Evolutionary conservation across 2,888 invertebrate species (phyloP).

Genomic region (Choristoneura rosaceana): DNA sequence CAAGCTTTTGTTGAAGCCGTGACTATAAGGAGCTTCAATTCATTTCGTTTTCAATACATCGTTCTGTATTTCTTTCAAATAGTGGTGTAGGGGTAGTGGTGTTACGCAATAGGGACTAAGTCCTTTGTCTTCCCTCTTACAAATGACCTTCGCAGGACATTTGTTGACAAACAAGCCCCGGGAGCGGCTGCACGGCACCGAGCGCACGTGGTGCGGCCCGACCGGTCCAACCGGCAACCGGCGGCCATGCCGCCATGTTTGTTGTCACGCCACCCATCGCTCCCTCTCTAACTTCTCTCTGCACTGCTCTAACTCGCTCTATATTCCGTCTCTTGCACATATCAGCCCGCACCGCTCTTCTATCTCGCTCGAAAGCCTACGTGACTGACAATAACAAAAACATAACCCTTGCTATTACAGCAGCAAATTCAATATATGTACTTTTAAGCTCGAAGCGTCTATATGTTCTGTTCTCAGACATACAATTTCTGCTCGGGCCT

Average conservation of each 20-base stretch:
- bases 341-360: constrained; percentile 46
- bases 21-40: not conserved
- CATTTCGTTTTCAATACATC: not conserved
- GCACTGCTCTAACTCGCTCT: constrained; percentile 50
- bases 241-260: constrained; percentile 75
- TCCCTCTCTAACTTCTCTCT: constrained; percentile 61
- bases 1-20: not conserved
- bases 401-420: constrained; percentile 67
- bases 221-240: constrained; percentile 81
- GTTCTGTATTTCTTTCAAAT: constrained; percentile 31
- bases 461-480: constrained; percentile 46
- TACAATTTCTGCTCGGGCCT: constrained; percentile 47
- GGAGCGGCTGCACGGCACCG: constrained; percentile 71
- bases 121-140: constrained; percentile 75
- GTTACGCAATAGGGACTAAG: constrained; percentile 61
- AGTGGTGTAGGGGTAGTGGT: constrained; percentile 45
- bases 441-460: constrained; percentile 45
- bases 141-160: constrained; percentile 80
- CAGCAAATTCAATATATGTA: constrained; percentile 51
- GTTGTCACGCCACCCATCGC: constrained; percentile 79
- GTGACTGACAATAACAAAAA: constrained; percentile 82
- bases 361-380: constrained; percentile 73
- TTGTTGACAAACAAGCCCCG: constrained; percentile 84
- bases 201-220: constrained; percentile 78
- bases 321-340: constrained; percentile 52